phyloP scores from a whole-genome alignment of 2,888 invertebrate genomes.

The Drosophila nr. fundita region DNA sequence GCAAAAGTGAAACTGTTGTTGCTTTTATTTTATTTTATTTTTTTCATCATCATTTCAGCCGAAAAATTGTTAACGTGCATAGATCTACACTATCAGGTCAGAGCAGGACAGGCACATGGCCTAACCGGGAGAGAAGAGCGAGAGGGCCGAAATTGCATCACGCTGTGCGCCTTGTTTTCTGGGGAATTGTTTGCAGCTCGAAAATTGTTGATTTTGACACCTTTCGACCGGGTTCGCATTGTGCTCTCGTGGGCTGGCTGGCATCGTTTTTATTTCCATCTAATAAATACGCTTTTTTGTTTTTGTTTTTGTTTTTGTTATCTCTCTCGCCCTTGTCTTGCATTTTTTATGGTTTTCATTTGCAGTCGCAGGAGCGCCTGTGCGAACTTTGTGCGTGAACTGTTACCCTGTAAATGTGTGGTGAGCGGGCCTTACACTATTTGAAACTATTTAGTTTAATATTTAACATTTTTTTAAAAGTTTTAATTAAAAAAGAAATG shows the following conservation, averaged over 20 bases:
- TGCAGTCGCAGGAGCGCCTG: slow-evolving; percentile 46
- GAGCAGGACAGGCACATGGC: slow-evolving; percentile 7
- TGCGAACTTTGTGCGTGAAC: slow-evolving; percentile 47
- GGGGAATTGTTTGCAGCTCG: slow-evolving; percentile 77
- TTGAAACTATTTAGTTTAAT: too few species aligned
- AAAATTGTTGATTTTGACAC: slow-evolving; percentile 83
- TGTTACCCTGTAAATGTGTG: slow-evolving; percentile 33
- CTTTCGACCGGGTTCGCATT: slow-evolving; percentile 72
- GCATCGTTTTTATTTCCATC: slow-evolving; percentile 70
- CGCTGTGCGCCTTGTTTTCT: slow-evolving; percentile 75
- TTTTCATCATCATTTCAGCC: slow-evolving; percentile 47
- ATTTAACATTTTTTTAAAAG: too few species aligned
- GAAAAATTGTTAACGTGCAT: slow-evolving; percentile 49
- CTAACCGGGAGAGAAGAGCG: slow-evolving; percentile 5
- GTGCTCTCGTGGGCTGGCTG: slow-evolving; percentile 53
- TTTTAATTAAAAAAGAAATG: neutral
- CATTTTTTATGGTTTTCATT: slow-evolving; percentile 78
- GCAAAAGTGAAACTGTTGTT: slow-evolving; percentile 74
- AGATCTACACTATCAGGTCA: slow-evolving; percentile 5
- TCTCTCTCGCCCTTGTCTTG: slow-evolving; percentile 48
- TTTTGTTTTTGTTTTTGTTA: slow-evolving; percentile 30
- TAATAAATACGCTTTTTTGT: slow-evolving; percentile 71
- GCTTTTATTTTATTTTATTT: slow-evolving; percentile 29
- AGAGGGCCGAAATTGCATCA: slow-evolving; percentile 76
- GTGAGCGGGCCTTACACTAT: neutral